Conservation (phyloP, 2,797 vertebrate genomes). For the Melanotaenia maccullochi region DNA sequence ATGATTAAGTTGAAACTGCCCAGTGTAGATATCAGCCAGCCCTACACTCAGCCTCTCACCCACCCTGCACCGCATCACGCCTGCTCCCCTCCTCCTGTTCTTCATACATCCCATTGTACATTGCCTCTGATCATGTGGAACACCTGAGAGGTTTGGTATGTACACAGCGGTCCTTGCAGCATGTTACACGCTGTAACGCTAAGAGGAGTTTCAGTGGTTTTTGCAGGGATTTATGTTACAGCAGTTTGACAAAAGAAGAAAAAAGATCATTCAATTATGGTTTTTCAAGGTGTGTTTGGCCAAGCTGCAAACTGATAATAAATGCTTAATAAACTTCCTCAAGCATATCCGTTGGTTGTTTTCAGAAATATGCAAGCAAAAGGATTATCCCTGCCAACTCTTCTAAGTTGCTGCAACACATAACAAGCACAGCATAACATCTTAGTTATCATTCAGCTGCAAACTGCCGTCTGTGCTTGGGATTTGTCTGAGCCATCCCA, state of each 20-base stretch:
- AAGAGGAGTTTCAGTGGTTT: conserved; percentile 50
- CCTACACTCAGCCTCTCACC: background rate
- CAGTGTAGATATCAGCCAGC: conserved; percentile 60
- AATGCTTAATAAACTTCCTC: conserved; percentile 31
- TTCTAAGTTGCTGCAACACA: conserved; percentile 44
- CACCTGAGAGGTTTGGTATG: conserved; percentile 24
- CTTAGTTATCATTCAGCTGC: conserved; percentile 61
- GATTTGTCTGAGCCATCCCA: conserved; percentile 50
- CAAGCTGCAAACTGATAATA: conserved; percentile 22
- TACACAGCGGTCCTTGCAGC: conserved; percentile 36
- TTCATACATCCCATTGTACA: conserved; percentile 34
- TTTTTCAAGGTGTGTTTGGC: conserved; percentile 25
- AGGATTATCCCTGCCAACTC: conserved; percentile 41
- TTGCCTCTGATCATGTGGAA: conserved; percentile 30
- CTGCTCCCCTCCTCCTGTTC: background rate
- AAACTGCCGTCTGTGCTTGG: conserved; percentile 52
- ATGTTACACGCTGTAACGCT: conserved; percentile 23
- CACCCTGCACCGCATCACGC: background rate
- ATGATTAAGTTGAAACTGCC: conserved; percentile 58
- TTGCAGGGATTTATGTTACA: conserved; percentile 23
- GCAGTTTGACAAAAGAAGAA: conserved; percentile 12
- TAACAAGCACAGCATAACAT: conserved; percentile 67
- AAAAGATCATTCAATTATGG: conserved; percentile 9
- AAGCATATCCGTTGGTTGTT: conserved; percentile 35
- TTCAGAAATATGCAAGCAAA: conserved; percentile 46